These are phyloP conservation scores for Cheilosia urbana DNA, from an alignment of 2,888 invertebrate genomes.

Conservation along the genomic window DNA sequence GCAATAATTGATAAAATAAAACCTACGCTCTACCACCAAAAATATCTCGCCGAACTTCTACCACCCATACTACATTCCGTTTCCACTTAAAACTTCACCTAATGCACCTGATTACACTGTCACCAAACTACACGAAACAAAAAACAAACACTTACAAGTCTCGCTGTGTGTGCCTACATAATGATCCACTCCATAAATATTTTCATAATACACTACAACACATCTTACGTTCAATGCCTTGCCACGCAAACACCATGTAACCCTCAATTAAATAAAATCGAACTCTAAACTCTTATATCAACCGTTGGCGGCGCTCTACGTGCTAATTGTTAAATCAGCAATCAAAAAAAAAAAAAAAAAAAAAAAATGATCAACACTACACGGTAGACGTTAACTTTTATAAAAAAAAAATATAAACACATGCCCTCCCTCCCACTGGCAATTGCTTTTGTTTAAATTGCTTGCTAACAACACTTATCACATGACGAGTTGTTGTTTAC, in stretches of 20 bases:
- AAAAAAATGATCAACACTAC: conserved; percentile 1
- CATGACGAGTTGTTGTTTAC: conserved; percentile 37
- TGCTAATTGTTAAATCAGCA: conserved; percentile 34
- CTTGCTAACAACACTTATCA: conserved; percentile 31
- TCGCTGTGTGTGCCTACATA: neutral
- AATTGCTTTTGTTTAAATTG: conserved; percentile 26
- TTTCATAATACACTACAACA: neutral
- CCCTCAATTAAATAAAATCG: neutral
- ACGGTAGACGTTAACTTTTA: neutral
- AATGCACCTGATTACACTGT: no score
- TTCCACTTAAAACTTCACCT: no score
- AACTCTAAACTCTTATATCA: conserved; percentile 19
- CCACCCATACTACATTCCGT: no score
- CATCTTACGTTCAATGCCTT: no score
- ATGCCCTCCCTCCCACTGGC: neutral
- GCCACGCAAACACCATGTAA: neutral
- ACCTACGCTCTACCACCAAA: no score
- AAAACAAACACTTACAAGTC: no score
- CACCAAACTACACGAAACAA: no score
- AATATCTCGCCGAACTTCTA: no score
- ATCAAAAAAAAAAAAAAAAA: conserved; percentile 2
- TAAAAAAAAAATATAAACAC: neutral
- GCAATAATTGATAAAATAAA: no score
- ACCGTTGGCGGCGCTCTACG: neutral
- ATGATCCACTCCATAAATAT: neutral